Evolutionary conservation across 2,113 vertebrate species (phyloP).

Genomic region (Podocnemis expansa): DNA sequence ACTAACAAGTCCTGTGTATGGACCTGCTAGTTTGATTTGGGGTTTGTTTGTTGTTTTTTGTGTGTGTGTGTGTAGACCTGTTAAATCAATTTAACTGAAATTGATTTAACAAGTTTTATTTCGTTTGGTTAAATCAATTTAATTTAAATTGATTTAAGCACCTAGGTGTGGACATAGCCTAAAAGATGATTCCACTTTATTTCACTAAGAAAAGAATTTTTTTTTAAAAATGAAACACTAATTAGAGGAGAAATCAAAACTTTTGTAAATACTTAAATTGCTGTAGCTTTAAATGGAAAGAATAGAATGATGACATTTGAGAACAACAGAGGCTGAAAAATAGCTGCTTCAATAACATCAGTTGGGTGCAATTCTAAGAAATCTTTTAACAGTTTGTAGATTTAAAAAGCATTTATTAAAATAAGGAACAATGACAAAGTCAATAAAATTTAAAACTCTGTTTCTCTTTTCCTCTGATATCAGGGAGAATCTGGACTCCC

Average conservation of each 20-base stretch:
- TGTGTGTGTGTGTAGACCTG: no score
- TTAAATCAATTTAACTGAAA: no score
- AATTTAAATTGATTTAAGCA: no score
- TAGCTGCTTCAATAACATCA: no score
- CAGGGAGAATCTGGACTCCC: conserved; percentile 85
- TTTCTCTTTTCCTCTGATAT: conserved; percentile 24
- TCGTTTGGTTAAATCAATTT: no score
- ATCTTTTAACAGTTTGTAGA: neutral
- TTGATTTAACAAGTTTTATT: no score
- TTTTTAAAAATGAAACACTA: neutral
- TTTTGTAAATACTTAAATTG: neutral
- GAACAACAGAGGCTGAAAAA: neutral
- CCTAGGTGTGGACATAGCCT: no score
- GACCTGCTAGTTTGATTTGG: no score
- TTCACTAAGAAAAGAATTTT: neutral
- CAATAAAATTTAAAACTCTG: neutral
- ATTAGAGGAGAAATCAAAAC: neutral
- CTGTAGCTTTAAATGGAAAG: neutral
- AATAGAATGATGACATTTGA: neutral
- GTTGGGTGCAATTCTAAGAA: neutral
- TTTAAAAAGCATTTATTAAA: neutral
- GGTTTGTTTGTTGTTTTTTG: no score
- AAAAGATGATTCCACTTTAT: neutral
- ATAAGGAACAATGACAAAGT: neutral
- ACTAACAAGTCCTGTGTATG: no score